These are phyloP conservation scores for Trissolcus japonicus DNA, from an alignment of 2,888 invertebrate genomes.

Conservation along the genomic window DNA sequence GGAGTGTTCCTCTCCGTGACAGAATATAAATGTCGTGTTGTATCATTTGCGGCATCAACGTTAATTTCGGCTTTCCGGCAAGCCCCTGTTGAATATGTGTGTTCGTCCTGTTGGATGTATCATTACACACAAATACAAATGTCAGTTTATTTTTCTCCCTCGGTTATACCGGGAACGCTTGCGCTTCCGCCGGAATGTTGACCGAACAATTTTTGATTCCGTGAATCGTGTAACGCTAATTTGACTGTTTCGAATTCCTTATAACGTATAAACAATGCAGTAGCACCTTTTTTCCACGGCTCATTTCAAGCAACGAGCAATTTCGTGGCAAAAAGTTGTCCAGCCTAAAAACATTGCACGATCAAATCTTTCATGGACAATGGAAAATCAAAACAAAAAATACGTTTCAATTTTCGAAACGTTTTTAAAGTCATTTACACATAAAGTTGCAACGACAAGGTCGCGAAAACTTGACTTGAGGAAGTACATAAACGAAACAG, in stretches of 20 bases:
- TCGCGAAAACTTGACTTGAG: too few relatives aligned
- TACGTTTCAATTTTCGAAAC: too few relatives aligned
- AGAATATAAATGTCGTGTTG: conserved; percentile 3
- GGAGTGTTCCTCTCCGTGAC: too few relatives aligned
- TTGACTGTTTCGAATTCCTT: conserved; percentile 40
- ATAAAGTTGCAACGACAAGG: too few relatives aligned
- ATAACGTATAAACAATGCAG: conserved; percentile 21
- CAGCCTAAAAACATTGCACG: too few relatives aligned
- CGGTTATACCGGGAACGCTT: conserved; percentile 24
- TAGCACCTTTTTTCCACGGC: too few relatives aligned
- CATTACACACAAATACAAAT: conserved; percentile 15
- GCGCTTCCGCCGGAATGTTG: conserved; percentile 42
- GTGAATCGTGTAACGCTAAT: conserved; percentile 25
- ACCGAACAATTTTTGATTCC: conserved; percentile 47
- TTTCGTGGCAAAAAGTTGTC: too few relatives aligned
- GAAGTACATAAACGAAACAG: too few relatives aligned
- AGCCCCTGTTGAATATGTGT: conserved; percentile 30
- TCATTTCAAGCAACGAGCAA: too few relatives aligned
- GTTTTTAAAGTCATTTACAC: too few relatives aligned
- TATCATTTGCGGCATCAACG: conserved; percentile 12
- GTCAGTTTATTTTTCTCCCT: conserved; percentile 36
- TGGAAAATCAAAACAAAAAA: too few relatives aligned
- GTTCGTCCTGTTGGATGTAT: conserved; percentile 27
- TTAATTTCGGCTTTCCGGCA: conserved; percentile 40
- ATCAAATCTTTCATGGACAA: too few relatives aligned